phyloP scores from a whole-genome alignment of 2,888 invertebrate species.

The Ochlodes sylvanus region DNA sequence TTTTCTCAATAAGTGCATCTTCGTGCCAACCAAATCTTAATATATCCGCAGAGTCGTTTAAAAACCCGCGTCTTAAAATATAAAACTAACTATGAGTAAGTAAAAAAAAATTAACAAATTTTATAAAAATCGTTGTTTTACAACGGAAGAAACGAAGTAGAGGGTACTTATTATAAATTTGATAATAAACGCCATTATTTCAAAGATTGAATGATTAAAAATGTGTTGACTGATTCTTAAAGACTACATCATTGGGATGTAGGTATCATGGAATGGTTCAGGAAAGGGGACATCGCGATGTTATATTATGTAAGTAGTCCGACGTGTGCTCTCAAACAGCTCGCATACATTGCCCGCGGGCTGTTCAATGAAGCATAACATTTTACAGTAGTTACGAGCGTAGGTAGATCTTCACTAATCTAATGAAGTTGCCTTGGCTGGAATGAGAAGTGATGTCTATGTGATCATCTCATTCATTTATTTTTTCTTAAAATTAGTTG shows the following conservation, averaged over 20 bases:
- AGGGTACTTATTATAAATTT: too few relatives aligned
- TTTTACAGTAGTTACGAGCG: background rate
- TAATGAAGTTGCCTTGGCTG: slow-evolving; percentile 12
- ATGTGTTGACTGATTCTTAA: too few relatives aligned
- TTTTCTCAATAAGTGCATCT: too few relatives aligned
- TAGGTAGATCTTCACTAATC: slow-evolving; percentile 15
- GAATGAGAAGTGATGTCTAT: background rate
- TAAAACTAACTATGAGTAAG: too few relatives aligned
- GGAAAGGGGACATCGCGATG: background rate
- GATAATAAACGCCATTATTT: too few relatives aligned
- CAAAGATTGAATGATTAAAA: too few relatives aligned
- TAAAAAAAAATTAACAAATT: too few relatives aligned
- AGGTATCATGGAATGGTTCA: background rate
- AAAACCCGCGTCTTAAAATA: too few relatives aligned
- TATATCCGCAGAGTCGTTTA: too few relatives aligned
- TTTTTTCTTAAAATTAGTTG: background rate
- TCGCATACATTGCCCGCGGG: background rate
- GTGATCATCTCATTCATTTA: slow-evolving; percentile 1
- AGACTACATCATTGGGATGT: background rate
- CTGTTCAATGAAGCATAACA: background rate
- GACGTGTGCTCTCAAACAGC: slow-evolving; percentile 1
- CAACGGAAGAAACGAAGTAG: too few relatives aligned
- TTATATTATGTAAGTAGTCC: slow-evolving; percentile 2
- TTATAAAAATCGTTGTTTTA: too few relatives aligned
- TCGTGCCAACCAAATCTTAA: too few relatives aligned